Conservation (phyloP, 2,888 invertebrate species). For the Acanthosepion pharaonis region DNA sequence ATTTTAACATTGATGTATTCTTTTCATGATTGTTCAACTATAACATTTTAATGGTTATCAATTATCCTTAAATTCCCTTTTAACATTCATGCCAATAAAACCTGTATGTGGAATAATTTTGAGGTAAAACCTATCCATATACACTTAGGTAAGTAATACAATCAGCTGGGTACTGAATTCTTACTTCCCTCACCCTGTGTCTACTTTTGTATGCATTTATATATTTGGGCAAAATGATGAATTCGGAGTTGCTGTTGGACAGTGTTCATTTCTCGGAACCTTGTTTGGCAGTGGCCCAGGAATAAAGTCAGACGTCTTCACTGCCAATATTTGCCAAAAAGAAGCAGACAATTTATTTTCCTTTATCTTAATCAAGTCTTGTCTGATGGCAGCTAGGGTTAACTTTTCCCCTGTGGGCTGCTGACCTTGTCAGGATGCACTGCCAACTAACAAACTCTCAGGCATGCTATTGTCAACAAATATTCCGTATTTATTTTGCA, state of each 20-base stretch:
- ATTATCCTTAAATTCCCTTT: no score
- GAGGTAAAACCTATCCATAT: no score
- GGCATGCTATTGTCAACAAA: neutral
- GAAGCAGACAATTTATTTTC: neutral
- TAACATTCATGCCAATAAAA: no score
- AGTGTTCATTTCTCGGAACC: neutral
- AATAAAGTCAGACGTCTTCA: neutral
- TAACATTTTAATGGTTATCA: no score
- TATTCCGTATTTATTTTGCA: neutral
- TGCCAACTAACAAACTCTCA: constrained; percentile 17
- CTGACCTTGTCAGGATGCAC: neutral
- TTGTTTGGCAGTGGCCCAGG: neutral
- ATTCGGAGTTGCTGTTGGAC: neutral
- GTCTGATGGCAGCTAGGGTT: neutral
- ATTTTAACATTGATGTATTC: no score
- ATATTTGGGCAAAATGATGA: no score
- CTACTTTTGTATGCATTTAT: neutral
- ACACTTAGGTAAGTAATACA: no score
- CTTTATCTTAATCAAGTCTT: neutral
- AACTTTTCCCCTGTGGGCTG: neutral
- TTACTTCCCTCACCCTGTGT: neutral
- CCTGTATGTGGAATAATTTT: no score
- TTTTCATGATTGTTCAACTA: no score
- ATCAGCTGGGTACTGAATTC: no score
- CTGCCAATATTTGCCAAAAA: neutral